Conservation (phyloP, 2,797 vertebrate species). For the Triplophysa bombifrons region DNA sequence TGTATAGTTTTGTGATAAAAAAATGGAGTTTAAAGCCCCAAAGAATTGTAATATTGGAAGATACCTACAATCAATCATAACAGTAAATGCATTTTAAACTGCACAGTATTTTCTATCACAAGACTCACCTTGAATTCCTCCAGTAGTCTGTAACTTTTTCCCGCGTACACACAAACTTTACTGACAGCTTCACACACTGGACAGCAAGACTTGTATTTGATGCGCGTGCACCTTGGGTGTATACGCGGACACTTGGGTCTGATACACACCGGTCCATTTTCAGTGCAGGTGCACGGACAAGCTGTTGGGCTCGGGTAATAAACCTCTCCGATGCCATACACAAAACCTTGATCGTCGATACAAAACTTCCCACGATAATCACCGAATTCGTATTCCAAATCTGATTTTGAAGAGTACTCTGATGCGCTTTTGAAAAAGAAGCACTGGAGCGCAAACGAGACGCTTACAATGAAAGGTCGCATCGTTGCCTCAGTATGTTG, state of each 20-base stretch:
- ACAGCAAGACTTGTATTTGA: conserved; percentile 74
- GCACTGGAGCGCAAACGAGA: conserved; percentile 58
- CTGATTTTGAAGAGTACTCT: conserved; percentile 69
- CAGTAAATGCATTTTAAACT: background rate
- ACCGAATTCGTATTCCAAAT: conserved; percentile 74
- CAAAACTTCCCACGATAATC: conserved; percentile 82
- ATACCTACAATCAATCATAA: too few species aligned
- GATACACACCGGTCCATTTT: conserved; percentile 76
- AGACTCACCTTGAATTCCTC: conserved; percentile 81
- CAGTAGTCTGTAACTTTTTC: conserved; percentile 72
- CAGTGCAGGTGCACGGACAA: conserved; percentile 81
- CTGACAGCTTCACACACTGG: conserved; percentile 78
- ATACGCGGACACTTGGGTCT: conserved; percentile 76
- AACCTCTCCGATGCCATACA: conserved; percentile 76
- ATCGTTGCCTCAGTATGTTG: conserved; percentile 58
- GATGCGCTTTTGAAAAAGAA: conserved; percentile 48
- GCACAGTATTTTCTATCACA: background rate
- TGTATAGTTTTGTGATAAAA: too few species aligned
- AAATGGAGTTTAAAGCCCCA: too few species aligned
- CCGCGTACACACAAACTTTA: conserved; percentile 75
- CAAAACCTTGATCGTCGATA: conserved; percentile 78
- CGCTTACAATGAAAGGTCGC: conserved; percentile 55
- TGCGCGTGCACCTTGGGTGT: conserved; percentile 77
- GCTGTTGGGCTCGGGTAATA: conserved; percentile 74
- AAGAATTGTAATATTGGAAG: too few species aligned